Evolutionary conservation across 92 coral and sea anemone species (phyloP).

Genomic region (Heteractis magnifica): DNA sequence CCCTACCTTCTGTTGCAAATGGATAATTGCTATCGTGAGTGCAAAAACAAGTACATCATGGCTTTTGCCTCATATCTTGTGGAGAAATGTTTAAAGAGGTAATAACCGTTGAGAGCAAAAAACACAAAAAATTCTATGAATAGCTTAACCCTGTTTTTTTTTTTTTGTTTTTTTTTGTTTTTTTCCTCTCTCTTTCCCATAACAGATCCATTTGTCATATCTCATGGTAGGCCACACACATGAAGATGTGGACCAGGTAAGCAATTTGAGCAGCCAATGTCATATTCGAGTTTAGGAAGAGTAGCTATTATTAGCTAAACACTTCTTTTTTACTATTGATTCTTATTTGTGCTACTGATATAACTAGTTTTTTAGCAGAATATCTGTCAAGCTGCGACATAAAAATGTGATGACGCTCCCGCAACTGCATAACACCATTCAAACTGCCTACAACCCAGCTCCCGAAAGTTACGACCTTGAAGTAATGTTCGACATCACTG

Average conservation of each 20-base stretch:
- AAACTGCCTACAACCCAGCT: constrained; percentile 21
- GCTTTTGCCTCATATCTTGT: constrained; percentile 25
- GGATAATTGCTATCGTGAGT: constrained; percentile 39
- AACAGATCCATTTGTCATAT: constrained; percentile 16
- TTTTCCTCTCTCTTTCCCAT: too few relatives aligned
- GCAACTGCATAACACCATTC: background rate
- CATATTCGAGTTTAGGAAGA: background rate
- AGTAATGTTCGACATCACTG: constrained; percentile 18
- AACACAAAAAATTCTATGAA: background rate
- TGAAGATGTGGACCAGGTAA: constrained; percentile 22
- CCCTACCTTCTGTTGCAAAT: too few relatives aligned
- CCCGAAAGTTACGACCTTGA: constrained; percentile 25
- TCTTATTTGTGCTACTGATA: too few relatives aligned
- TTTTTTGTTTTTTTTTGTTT: background rate
- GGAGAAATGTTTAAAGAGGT: constrained; percentile 28
- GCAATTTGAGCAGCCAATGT: background rate
- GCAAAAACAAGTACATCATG: constrained; percentile 24
- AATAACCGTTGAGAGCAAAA: background rate
- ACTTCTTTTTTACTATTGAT: background rate
- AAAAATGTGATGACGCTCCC: constrained; percentile 15
- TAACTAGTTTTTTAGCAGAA: constrained; percentile 53
- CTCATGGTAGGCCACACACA: constrained; percentile 33
- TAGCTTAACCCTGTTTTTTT: background rate
- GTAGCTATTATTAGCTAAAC: background rate
- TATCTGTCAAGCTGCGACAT: constrained; percentile 11